Percentiles rank a stretch among this genome's conserved stretches.
phyloP scores from a whole-genome alignment of 2,888 invertebrate genomes.

The Eumacrocentrus americanus region DNA sequence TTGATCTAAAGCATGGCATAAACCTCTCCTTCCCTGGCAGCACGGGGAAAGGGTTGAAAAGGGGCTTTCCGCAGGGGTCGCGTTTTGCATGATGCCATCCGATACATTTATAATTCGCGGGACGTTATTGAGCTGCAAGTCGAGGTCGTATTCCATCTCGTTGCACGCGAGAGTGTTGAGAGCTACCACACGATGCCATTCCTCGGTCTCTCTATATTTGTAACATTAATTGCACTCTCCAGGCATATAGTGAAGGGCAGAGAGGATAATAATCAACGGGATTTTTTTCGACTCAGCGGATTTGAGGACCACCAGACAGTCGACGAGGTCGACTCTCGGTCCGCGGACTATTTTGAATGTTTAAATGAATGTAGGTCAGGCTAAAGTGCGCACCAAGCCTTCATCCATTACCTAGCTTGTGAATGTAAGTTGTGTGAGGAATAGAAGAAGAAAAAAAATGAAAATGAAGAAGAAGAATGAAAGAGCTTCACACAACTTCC shows the following conservation, averaged over 20 bases:
- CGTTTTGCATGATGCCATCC: slow-evolving; percentile 29
- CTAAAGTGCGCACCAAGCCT: slow-evolving; percentile 23
- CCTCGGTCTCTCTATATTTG: no score
- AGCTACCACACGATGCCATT: no score
- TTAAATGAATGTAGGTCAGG: slow-evolving; percentile 40
- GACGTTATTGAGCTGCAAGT: slow-evolving; percentile 13
- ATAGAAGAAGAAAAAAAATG: neutral
- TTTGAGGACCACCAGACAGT: neutral
- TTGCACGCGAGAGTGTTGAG: slow-evolving; percentile 9
- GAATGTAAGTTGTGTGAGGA: slow-evolving; percentile 8
- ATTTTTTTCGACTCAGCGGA: neutral
- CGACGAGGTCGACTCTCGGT: neutral
- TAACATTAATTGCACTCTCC: neutral
- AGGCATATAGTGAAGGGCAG: neutral
- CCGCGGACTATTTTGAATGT: slow-evolving; percentile 32
- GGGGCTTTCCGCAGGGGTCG: neutral
- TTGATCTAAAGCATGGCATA: neutral
- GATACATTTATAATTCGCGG: slow-evolving; percentile 35
- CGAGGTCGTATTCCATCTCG: slow-evolving; percentile 6
- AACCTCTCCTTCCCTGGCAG: neutral
- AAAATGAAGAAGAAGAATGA: neutral
- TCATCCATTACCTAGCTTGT: slow-evolving; percentile 22
- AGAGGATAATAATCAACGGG: neutral
- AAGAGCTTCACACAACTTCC: neutral
- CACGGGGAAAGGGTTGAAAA: neutral